phyloP scores from a whole-genome alignment of 2,797 vertebrate species.

The Mormyrops boulengeri region DNA sequence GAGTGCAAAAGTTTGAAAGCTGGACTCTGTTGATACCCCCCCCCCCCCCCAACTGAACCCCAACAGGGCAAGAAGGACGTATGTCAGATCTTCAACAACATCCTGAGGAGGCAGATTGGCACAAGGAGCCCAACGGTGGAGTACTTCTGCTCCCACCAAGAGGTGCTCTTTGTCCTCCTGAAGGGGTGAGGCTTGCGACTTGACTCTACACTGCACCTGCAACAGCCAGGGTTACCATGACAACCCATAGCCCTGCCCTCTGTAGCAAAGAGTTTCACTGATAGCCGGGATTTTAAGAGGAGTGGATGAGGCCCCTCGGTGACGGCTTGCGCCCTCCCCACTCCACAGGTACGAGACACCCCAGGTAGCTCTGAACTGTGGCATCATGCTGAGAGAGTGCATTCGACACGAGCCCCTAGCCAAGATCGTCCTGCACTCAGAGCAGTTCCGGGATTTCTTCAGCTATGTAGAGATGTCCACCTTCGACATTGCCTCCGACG shows the following conservation, averaged over 20 bases:
- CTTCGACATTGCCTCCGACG: constrained; percentile 97
- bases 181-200: constrained; percentile 72
- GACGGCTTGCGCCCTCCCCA: not conserved
- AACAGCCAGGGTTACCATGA: not conserved
- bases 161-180: constrained; percentile 87
- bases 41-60: not conserved
- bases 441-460: constrained; percentile 87
- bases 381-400: constrained; percentile 94
- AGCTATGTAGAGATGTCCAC: constrained; percentile 94
- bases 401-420: constrained; percentile 90
- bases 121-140: constrained; percentile 89
- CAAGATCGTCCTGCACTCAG: constrained; percentile 80
- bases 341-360: constrained; percentile 78
- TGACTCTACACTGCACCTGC: not conserved
- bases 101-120: constrained; percentile 93
- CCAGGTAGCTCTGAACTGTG: constrained; percentile 86
- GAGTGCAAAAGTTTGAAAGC: not conserved
- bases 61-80: constrained; percentile 92
- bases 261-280: not conserved
- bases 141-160: constrained; percentile 88
- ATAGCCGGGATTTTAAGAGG: not conserved
- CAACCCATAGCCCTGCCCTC: not conserved
- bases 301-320: not conserved
- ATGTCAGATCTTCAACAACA: constrained; percentile 98
- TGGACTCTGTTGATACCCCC: not conserved